These are phyloP conservation scores for Odontothrips loti DNA, from an alignment of 2,888 invertebrate species.

Conservation along the genomic window DNA sequence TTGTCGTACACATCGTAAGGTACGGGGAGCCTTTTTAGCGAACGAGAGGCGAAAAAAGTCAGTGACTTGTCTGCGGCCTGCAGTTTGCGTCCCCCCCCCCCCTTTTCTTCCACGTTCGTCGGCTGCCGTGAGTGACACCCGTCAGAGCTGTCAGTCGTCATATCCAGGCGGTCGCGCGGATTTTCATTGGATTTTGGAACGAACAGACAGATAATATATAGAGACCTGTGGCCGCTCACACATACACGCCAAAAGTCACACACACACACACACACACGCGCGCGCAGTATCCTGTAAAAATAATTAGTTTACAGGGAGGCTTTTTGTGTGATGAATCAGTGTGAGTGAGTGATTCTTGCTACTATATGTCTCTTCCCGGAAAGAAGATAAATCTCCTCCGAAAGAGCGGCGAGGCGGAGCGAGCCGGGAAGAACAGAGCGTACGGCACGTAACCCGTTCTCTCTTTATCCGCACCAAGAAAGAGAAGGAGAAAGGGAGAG, in stretches of 20 bases:
- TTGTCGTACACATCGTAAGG: neutral
- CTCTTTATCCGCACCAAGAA: neutral
- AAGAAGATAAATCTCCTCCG: conserved; percentile 9
- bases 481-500: neutral
- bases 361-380: conserved; percentile 7
- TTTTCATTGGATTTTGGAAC: conserved; percentile 23
- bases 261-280: neutral
- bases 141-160: conserved; percentile 17
- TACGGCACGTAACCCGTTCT: too few relatives aligned
- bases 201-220: conserved; percentile 22
- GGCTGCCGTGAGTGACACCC: conserved; percentile 5
- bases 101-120: neutral
- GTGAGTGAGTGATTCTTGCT: neutral
- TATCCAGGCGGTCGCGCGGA: conserved; percentile 13
- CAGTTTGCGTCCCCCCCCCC: neutral
- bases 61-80: conserved; percentile 16
- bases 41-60: neutral
- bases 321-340: conserved; percentile 20
- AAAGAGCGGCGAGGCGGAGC: neutral
- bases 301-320: conserved; percentile 8
- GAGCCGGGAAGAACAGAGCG: neutral
- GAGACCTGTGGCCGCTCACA: neutral
- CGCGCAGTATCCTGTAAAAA: neutral
- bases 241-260: neutral
- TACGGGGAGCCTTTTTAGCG: conserved; percentile 11